Base-by-base conservation (phyloP, 1,140 invertebrate species). In the Chironomus tepperi region DNA sequence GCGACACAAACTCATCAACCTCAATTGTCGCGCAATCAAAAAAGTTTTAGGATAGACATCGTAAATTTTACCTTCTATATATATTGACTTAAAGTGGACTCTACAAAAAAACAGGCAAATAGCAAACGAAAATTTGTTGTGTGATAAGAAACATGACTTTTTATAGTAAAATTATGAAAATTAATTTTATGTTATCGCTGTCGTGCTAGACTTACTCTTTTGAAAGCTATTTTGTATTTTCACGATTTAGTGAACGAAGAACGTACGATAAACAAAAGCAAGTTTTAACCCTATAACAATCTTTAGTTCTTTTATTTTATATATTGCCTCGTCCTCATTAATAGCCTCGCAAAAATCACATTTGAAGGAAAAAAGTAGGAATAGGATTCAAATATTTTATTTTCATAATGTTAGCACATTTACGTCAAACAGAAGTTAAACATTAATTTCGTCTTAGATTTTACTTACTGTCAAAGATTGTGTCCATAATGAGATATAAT, bases 151-250 rank as follows among this genome's bases (percentile, higher is more conserved):
- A 70, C 65, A 70, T 70, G 65, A 18, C 65, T 70, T 70, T 70
- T 70, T 19, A 70, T 70, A 70, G 65, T 70, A 18, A 70, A 70
- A 70, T 70, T 70, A 70, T 70, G 65, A 70, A 70, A 70, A 70
- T 70, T 70, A 70, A 70, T 70, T 70, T 70, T 19, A 70, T 70
- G 65, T 16, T 70, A 19, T 70, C 47, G 47, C 47, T 57, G 47
- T 57, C 47, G 47, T 57, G 47, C 47, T 57, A 5, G 47, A 57
- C 12, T 57, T 57, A 57, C 47, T 12, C 12, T 57, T 15, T 57
- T 12, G 12, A 5, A n/a, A n/a, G 47, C 47, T 57, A 12, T 57
- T 15, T 57, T 57, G 12, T 57, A 57, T 57, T n/a, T 57, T n/a
- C 47, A 34, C 24, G 24, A 34, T 34, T 34, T 34, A 34, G 24